Percentiles rank a stretch among this genome's conserved stretches.
Evolutionary conservation across 2,113 vertebrate genomes (phyloP).

Genomic region (Spilogale gracilis): DNA sequence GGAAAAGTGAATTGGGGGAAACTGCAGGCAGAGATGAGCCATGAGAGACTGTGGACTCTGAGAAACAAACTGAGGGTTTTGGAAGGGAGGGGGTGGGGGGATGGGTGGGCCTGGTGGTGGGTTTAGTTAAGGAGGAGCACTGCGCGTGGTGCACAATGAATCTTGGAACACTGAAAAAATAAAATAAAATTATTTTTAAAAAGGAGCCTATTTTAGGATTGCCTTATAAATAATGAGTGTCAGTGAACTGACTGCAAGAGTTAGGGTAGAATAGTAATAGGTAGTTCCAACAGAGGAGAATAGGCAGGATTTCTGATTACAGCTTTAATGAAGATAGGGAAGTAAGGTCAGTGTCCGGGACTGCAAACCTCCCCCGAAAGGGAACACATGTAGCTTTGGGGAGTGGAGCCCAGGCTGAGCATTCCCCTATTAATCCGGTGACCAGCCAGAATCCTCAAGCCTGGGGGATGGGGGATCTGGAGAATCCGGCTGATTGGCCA

Average conservation of each 20-base stretch:
- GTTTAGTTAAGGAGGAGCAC: too few species aligned
- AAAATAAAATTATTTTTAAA: too few species aligned
- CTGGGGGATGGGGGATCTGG: not conserved
- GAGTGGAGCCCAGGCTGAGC: not conserved
- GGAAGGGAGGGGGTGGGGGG: too few species aligned
- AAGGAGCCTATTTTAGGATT: not conserved
- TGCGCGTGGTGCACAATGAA: too few species aligned
- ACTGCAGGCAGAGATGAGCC: too few species aligned
- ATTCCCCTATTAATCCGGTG: not conserved
- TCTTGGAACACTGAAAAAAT: too few species aligned
- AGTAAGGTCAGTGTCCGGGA: not conserved
- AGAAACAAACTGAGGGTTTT: too few species aligned
- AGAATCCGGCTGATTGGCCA: not conserved
- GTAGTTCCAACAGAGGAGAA: not conserved
- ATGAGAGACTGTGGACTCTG: too few species aligned
- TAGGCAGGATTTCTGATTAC: not conserved
- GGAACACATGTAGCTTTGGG: not conserved
- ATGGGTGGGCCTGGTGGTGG: too few species aligned
- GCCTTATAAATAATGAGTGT: not conserved
- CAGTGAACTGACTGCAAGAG: not conserved
- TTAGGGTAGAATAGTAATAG: not conserved
- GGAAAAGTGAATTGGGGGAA: too few species aligned
- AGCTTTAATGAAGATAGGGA: not conserved
- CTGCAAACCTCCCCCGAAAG: not conserved
- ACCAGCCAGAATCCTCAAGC: not conserved